Base-by-base conservation (phyloP, 2,113 vertebrate genomes). In the Protobothrops mucrosquamatus region DNA sequence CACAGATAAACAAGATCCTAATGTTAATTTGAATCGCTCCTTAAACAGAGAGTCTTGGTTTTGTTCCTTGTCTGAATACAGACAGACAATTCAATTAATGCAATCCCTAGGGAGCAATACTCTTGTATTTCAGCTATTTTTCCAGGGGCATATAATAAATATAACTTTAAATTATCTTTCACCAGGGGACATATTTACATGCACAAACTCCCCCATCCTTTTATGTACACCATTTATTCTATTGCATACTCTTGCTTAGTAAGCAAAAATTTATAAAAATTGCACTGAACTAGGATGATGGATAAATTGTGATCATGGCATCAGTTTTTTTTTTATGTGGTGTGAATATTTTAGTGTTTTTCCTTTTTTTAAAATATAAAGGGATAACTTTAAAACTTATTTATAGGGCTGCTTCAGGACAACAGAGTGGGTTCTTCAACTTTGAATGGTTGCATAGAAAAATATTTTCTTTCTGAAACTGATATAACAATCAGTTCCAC, bases 1-100 rank as follows among this genome's bases (percentile, higher is more conserved):
- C 92, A 95, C 88, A 89, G 8, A 93, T 89, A 24, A 54, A 88
- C 29, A 93, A 91, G 95, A 92, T 93, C 91, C 92, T 93, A 94
- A 94, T 93, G 90, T 81, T 93, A 57, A 57, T 86, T 46, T 61
- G 46, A 92, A 93, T 93, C 92, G 94, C 88, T 95, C 87, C 93
- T 95, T 95, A 94, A 52, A 91, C 34, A 54, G 0, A 57, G 24
- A 95, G 29, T 43, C 88, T 88, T 85, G n/a, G 87, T 57, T 24
- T 92, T 24, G 15, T 4, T 39, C 14, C 64, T 90, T 94, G 94
- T 94, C 94, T 97, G 93, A 93, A 87, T 96, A 97, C 97, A 96
- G 95, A 96, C 57, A 96, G 95, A 97, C 95, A 96, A 94, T 93
- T 97, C 15, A 89, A 96, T 96, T 97, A 96, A 96, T 95, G 91